A percentile compares a stretch with the other conserved stretches of the same genome.
phyloP scores from a whole-genome alignment of 2,113 vertebrate species.

The Polypterus senegalus region DNA sequence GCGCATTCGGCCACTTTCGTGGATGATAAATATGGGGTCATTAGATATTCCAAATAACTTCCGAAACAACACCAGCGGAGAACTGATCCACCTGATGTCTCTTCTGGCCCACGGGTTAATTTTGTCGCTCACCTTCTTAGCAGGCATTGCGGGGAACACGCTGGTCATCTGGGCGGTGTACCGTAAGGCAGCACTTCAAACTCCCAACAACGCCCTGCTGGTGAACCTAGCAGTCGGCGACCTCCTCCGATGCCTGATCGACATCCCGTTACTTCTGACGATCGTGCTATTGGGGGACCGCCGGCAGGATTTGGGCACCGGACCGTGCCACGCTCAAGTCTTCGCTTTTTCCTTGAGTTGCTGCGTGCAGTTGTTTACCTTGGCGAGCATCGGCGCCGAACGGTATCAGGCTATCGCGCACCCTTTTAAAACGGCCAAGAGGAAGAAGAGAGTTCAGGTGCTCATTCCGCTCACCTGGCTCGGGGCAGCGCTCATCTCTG shows the following conservation, averaged over 20 bases:
- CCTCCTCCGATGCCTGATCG: background rate
- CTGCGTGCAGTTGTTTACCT: background rate
- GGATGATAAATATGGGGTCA: too few species aligned
- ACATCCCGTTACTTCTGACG: background rate
- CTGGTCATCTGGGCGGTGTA: slow-evolving; percentile 2
- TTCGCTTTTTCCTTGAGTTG: background rate
- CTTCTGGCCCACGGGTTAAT: background rate
- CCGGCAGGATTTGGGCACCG: background rate
- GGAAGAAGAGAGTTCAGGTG: background rate
- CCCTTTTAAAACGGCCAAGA: slow-evolving; percentile 1
- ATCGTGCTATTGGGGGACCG: background rate
- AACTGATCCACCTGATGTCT: too few species aligned
- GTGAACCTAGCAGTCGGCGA: slow-evolving; percentile 3
- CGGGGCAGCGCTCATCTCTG: background rate
- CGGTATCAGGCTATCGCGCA: background rate
- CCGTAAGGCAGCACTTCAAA: background rate
- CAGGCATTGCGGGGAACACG: background rate
- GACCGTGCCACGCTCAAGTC: background rate
- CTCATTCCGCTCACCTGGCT: slow-evolving; percentile 3
- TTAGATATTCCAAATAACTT: too few species aligned
- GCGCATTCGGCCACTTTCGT: too few species aligned
- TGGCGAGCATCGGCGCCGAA: slow-evolving; percentile 1
- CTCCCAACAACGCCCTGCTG: background rate
- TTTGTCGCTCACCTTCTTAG: background rate
- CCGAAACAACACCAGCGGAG: too few species aligned